Evolutionary conservation across 2,113 vertebrate species (phyloP), one percentile per base, ranked within the genome.

Genomic region (Parus major): DNA sequence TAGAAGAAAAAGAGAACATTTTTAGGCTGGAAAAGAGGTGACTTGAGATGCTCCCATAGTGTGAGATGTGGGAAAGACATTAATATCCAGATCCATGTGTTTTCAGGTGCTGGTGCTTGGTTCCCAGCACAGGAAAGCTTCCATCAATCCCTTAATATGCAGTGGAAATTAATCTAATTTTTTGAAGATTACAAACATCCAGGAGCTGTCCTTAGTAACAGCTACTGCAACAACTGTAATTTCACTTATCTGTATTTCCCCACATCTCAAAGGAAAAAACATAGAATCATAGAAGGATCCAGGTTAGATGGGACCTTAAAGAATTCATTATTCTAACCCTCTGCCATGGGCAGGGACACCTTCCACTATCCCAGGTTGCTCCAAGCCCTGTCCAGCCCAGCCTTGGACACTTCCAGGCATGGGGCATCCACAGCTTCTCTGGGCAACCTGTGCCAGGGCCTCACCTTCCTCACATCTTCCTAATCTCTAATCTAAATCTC

Each of bases 331-430:
- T 60, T 69, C 24, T 14, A 78, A 7, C 1, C 11, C 25, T 15
- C 31, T 35, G 14, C 24, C 29, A 47, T 7, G 31, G 29, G 14
- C 46, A 60, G 61, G 9, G 53, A 27, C n/a, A 69, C 1, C 10
- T 69, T 27, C 25, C 47, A 55, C 41, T 35, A 3, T 2, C 3
- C 47, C 63, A 69, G 25, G 6, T 4, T 56, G 15, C 12, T 69
- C 25, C n/a, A 68, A 82, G 39, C 5, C 16, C 39, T 0, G 1
- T 47, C 39, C 39, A 60, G 1, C 7, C 15, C 39, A 13, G 3
- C 16, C 8, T 7, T 42, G 41, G 5, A 49, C 17, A 49, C 5
- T 49, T 56, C 0, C 22, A 77, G 35, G 41, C 8, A 63, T 63
- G 56, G 8, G 3, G 12, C 11, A 69, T 10, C n/a, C 25, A 83